A percentile compares a stretch with the other conserved stretches of the same genome.
These are phyloP conservation scores for Brevipalpus yothersi DNA, from an alignment of 1,140 invertebrate species.

Conservation along the genomic window DNA sequence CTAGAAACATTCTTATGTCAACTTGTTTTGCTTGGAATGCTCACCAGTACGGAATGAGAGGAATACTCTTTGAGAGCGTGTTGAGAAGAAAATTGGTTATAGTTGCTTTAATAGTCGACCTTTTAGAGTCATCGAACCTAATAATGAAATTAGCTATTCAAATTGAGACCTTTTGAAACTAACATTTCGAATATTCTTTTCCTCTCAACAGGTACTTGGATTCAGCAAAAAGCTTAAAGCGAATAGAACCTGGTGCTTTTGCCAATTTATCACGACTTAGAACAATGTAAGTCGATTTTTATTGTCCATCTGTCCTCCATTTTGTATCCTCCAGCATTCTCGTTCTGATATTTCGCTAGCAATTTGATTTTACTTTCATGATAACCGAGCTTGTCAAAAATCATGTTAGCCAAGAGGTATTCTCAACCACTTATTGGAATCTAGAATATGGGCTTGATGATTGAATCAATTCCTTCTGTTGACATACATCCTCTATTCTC, in stretches of 20 bases:
- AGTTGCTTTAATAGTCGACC: too few species aligned
- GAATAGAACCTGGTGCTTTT: conserved; percentile 12
- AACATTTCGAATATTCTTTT: conserved; percentile 1
- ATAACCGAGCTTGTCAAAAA: not conserved
- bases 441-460: not conserved
- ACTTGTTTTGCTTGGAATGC: too few species aligned
- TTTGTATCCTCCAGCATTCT: too few species aligned
- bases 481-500: too few species aligned
- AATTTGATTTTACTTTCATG: not conserved
- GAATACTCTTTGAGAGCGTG: too few species aligned
- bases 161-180: not conserved
- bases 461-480: too few species aligned
- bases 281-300: conserved; percentile 13
- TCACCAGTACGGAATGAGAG: too few species aligned
- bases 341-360: too few species aligned
- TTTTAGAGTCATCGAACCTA: too few species aligned
- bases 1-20: too few species aligned
- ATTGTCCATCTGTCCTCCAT: not conserved
- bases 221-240: not conserved
- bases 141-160: too few species aligned
- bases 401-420: not conserved
- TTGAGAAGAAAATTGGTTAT: too few species aligned
- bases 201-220: not conserved
- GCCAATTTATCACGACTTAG: conserved; percentile 10
- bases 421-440: not conserved